phyloP scores from a whole-genome alignment of 2,113 vertebrate genomes.

The Sebastes fasciatus region DNA sequence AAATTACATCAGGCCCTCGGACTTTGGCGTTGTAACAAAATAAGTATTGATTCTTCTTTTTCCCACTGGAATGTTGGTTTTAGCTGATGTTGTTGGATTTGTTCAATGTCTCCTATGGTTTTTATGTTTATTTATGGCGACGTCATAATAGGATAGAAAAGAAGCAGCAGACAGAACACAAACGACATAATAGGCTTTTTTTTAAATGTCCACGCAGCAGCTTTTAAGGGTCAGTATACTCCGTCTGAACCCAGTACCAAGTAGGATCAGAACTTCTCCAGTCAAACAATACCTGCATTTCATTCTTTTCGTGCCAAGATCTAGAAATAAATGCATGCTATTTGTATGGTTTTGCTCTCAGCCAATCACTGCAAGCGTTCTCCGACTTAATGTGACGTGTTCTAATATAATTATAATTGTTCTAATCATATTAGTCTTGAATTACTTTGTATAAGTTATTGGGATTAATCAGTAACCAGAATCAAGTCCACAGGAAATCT shows the following conservation, averaged over 20 bases:
- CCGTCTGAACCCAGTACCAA: too few relatives aligned
- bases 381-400: too few relatives aligned
- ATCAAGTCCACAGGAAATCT: not conserved
- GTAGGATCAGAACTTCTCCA: too few relatives aligned
- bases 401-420: too few relatives aligned
- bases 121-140: conserved; percentile 39
- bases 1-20: conserved; percentile 53
- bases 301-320: too few relatives aligned
- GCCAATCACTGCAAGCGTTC: too few relatives aligned
- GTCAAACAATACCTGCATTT: too few relatives aligned
- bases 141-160: not conserved
- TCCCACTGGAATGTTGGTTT: conserved; percentile 28
- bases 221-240: not conserved
- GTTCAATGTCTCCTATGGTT: conserved; percentile 44
- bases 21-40: conserved; percentile 35
- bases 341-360: too few relatives aligned
- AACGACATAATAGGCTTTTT: not conserved
- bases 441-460: not conserved
- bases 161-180: not conserved
- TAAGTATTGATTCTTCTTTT: conserved; percentile 53
- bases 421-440: too few relatives aligned
- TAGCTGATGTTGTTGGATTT: conserved; percentile 48
- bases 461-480: not conserved
- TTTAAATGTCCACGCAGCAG: not conserved
- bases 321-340: too few relatives aligned